Conservation (phyloP, 2,797 vertebrate species). For the Mionectes olivaceus region DNA sequence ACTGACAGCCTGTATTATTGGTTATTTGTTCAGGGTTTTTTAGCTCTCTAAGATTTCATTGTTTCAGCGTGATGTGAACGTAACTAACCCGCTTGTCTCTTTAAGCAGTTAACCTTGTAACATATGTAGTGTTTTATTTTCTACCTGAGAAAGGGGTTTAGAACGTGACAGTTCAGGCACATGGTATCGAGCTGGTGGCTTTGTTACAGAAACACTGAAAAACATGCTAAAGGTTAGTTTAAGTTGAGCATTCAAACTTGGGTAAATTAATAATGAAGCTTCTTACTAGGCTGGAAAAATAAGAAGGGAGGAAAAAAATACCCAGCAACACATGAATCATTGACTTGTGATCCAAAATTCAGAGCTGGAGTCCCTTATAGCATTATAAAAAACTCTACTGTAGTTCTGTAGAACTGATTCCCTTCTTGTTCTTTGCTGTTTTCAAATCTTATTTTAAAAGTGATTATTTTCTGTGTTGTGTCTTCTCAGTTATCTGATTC, state of each 20-base stretch:
- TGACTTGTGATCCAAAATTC: constrained; percentile 20
- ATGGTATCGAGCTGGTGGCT: not conserved
- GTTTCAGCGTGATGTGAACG: not conserved
- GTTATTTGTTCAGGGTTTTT: not conserved
- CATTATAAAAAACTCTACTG: not conserved
- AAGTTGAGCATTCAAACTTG: not conserved
- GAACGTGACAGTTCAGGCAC: not conserved
- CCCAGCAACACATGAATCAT: not conserved
- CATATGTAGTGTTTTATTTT: not conserved
- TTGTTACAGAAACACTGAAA: not conserved
- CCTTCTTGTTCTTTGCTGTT: not conserved
- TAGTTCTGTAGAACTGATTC: not conserved
- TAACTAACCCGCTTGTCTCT: not conserved
- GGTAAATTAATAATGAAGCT: constrained; percentile 41
- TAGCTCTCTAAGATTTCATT: not conserved
- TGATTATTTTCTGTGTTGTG: not conserved
- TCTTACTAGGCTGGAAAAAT: not conserved
- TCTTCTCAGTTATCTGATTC: not conserved
- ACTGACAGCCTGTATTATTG: not conserved
- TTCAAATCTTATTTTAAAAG: not conserved
- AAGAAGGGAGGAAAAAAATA: not conserved
- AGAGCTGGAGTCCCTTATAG: not conserved
- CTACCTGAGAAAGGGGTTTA: not conserved
- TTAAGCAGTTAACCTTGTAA: not conserved
- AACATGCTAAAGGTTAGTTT: not conserved